These are phyloP conservation scores for Hippolais icterina DNA, from an alignment of 2,113 vertebrate species.

Conservation along the genomic window DNA sequence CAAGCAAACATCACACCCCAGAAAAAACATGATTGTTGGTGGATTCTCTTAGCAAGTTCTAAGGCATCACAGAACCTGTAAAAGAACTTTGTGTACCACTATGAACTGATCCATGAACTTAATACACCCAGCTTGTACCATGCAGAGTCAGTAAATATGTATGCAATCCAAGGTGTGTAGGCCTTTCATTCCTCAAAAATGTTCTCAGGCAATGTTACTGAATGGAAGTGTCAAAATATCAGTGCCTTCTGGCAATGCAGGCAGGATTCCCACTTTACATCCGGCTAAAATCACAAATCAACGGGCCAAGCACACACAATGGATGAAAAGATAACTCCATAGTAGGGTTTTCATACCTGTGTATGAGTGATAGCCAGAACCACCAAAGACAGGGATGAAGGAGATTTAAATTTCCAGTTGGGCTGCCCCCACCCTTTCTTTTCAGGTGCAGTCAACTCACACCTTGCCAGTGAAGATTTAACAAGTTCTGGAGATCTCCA, in stretches of 20 bases:
- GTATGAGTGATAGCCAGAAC: not conserved
- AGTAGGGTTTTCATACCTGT: not conserved
- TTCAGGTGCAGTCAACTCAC: not conserved
- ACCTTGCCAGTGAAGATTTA: not conserved
- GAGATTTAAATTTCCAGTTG: not conserved
- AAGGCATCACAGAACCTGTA: not conserved
- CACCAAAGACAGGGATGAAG: not conserved
- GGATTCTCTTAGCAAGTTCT: not conserved
- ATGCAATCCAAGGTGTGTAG: not conserved
- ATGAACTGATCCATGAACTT: fast-evolving
- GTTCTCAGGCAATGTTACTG: not conserved
- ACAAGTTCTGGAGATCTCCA: not conserved
- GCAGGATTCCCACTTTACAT: not conserved
- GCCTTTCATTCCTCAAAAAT: not conserved
- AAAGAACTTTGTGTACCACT: not conserved
- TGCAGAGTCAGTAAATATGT: not conserved
- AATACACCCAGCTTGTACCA: not conserved
- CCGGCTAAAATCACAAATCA: not conserved
- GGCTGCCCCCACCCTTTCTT: not conserved
- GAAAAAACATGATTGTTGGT: not conserved
- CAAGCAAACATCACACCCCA: not conserved
- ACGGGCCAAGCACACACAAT: not conserved
- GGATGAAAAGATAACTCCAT: not conserved
- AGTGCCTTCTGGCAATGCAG: not conserved
- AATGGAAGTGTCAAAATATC: not conserved